Conservation (phyloP, 2,113 vertebrate species). For the Gadus chalcogrammus region DNA sequence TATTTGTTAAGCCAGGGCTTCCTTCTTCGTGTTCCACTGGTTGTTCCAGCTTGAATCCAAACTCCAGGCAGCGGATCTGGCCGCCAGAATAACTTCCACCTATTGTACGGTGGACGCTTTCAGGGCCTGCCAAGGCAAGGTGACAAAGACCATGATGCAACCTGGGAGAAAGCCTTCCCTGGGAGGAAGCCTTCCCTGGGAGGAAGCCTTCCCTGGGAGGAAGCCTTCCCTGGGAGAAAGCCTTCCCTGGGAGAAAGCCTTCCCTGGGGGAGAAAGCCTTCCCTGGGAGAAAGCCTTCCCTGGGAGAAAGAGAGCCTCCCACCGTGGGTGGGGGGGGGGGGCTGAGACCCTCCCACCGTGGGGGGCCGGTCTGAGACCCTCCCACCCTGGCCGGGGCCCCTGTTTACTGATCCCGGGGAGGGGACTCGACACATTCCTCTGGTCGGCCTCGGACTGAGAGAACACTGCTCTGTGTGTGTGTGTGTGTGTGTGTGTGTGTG, state of each 20-base stretch:
- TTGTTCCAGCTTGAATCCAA: not conserved
- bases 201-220: too few relatives aligned
- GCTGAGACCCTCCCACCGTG: too few relatives aligned
- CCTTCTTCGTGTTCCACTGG: not conserved
- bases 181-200: too few relatives aligned
- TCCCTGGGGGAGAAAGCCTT: too few relatives aligned
- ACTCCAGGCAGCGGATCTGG: constrained; percentile 6
- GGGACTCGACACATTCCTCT: constrained; percentile 8
- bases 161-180: too few relatives aligned
- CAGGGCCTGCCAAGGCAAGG: too few relatives aligned
- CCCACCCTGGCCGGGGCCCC: not conserved
- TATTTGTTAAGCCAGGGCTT: not conserved
- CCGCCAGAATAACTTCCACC: constrained; percentile 21
- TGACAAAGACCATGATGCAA: too few relatives aligned
- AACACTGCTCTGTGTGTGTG: not conserved
- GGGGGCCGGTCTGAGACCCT: not conserved
- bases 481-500: constrained; percentile 1
- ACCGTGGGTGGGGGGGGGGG: too few relatives aligned
- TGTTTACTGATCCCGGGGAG: not conserved
- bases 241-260: too few relatives aligned
- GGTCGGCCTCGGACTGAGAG: constrained; percentile 17
- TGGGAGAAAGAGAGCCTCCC: too few relatives aligned
- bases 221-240: too few relatives aligned
- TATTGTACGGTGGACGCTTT: constrained; percentile 5
- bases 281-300: too few relatives aligned